Base-by-base conservation (phyloP, 2,113 vertebrate species). In the Otus sunia region DNA sequence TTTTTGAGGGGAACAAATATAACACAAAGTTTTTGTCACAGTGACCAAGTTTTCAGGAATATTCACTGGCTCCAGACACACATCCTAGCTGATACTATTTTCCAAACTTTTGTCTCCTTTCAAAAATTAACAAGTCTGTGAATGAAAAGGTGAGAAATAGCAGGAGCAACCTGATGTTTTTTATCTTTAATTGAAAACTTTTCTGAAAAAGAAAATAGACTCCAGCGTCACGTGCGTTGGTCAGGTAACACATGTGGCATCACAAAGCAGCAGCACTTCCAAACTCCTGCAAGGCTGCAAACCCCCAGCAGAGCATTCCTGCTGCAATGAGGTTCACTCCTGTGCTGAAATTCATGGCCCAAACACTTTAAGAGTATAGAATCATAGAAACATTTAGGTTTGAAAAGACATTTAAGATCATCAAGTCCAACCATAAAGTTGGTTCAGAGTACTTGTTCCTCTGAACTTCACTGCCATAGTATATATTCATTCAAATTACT, bases 171-270 rank as follows among this genome's bases (percentile, higher is more conserved):
- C 27, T 71, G 23, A 93, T 73, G 68, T 39, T 22, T 83, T 90
- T 67, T 82, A 78, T 55, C 68, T 95, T 86, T 81, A 91, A 56
- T 71, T 83, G 64, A 43, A 92, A 91, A 91, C 39, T 95, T 50
- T 60, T 87, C 52, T 92, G 94, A 82, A 85, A 94, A 81, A 71
- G 9, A 41, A 97, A 89, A 96, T 74, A 62, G 55, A 79, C 56
- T 52, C 63, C 81, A 81, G 39, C 20, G n/a, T 83, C 78, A 60
- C 3, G 4, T 43, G 60, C 4, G 5, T 19, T 36, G 52, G 25
- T 23, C 92, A 95, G 87, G 56, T 94, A 58, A 41, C 17, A 21
- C 26, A 67, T 10, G 87, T 59, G 79, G 85, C 73, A 90, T 41
- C 69, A 59, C 12, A 64, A 87, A 88, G 55, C 86, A 74, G 49